phyloP scores from a whole-genome alignment of 2,888 invertebrate species.

The Odontocerum albicorne region DNA sequence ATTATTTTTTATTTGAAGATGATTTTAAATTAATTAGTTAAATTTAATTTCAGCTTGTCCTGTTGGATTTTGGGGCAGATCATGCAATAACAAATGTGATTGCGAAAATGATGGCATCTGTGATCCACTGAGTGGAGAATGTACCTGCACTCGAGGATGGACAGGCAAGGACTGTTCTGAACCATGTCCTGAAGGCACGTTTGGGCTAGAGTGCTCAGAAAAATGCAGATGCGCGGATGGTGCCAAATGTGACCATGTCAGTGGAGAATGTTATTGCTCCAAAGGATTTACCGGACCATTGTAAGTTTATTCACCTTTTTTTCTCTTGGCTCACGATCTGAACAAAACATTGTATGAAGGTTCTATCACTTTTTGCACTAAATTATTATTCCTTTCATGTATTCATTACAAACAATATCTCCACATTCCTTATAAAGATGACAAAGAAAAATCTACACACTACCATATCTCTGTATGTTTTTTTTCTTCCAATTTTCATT shows the following conservation, averaged over 20 bases:
- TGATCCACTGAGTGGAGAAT: conserved; percentile 66
- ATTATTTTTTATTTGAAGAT: no score
- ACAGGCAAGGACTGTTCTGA: conserved; percentile 63
- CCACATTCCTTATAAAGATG: no score
- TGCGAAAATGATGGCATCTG: conserved; percentile 78
- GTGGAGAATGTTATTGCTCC: conserved; percentile 74
- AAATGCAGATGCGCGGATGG: conserved; percentile 75
- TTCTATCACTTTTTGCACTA: no score
- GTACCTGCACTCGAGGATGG: conserved; percentile 79
- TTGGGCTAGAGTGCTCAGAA: conserved; percentile 70
- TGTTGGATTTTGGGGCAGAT: conserved; percentile 69
- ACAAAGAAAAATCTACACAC: no score
- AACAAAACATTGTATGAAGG: no score
- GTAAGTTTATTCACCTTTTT: conserved; percentile 12
- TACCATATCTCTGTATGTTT: no score
- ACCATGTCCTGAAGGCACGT: conserved; percentile 70
- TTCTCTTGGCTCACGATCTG: not conserved
- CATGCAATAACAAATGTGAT: conserved; percentile 69
- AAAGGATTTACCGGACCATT: conserved; percentile 65
- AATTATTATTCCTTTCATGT: no score
- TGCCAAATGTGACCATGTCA: conserved; percentile 67
- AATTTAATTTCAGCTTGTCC: conserved; percentile 56
- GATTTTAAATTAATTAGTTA: not conserved
- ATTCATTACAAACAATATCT: no score
- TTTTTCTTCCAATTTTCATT: no score